Evolutionary conservation across 2,113 vertebrate species (phyloP), one percentile per base, ranked within the genome.

Genomic region (Elanus axillaris): DNA sequence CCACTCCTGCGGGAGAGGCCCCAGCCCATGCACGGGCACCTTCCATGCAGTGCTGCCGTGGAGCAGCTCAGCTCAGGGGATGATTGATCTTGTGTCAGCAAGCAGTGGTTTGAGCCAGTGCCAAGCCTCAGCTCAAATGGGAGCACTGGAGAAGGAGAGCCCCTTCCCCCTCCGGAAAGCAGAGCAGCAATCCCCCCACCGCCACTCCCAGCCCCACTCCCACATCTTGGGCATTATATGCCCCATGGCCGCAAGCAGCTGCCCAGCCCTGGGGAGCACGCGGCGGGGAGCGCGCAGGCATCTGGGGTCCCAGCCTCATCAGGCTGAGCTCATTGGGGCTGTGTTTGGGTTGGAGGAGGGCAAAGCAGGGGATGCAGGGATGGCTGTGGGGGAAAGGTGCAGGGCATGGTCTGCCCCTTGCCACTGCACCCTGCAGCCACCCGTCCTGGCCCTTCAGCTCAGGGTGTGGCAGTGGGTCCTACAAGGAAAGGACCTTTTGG

Each of bases 1-100:
- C 40, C 0, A 6, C 29, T 91, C 16, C 40, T 72, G 84, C 0
- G 0, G 74, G 62, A 91, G 83, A 82, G 80, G 94, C 92, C 94
- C 95, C 88, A 92, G 69, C 81, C 69, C 18, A 0, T 86, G 63
- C 76, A 16, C 32, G 72, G 95, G 92, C 75, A 94, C 72, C 7
- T 8, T 53, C 78, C 4, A 6, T 0, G 1, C 6, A 3, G 55
- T 52, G 83, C 91, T 77, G 93, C 86, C 0, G 43, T 63, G 93
- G 76, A 96, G 64, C 93, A 74, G 64, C 73, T 75, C 64, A 5
- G 75, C 89, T 72, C 2, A 0, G 67, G 32, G 69, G 29, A 95
- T 96, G 94, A 96, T 96, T 97, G 95, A 97, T 97, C 94, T 96
- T 0, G 45, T 95, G 94, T 97, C 96, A 97, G 95, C 91, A 75